Conservation (phyloP, 1,140 invertebrate genomes). For the Scaptomyza graminum region DNA sequence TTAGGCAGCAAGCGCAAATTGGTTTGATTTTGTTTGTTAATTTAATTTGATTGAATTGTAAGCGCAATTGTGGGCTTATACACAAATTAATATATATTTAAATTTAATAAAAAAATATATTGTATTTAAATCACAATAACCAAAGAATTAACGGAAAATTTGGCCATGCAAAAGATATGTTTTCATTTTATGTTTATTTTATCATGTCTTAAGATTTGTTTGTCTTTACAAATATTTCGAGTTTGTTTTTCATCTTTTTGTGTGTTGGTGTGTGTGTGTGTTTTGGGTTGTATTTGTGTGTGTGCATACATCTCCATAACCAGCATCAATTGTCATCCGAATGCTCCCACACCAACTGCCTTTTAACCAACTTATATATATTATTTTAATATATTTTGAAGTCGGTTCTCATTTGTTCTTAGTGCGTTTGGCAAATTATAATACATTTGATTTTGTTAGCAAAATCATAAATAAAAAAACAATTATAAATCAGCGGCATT, state of each 20-base stretch:
- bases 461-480: constrained; percentile 61
- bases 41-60: constrained; percentile 25
- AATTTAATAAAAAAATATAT: constrained; percentile 1
- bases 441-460: constrained; percentile 56
- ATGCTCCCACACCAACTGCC: constrained; percentile 35
- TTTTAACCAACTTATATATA: constrained; percentile 18
- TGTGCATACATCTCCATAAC: constrained; percentile 48
- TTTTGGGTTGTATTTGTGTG: constrained; percentile 32
- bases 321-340: constrained; percentile 29
- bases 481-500: constrained; percentile 43
- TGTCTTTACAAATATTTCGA: constrained; percentile 54
- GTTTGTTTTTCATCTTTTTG: constrained; percentile 32
- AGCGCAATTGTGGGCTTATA: constrained; percentile 36
- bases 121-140: constrained; percentile 38
- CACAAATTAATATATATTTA: constrained; percentile 47
- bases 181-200: constrained; percentile 18
- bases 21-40: constrained; percentile 43
- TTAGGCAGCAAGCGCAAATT: constrained; percentile 36
- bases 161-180: neutral
- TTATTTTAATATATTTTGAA: constrained; percentile 9
- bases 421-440: constrained; percentile 61
- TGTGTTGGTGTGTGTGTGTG: constrained; percentile 35
- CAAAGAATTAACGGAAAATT: constrained; percentile 28
- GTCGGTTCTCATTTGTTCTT: constrained; percentile 59
- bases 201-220: constrained; percentile 8